Evolutionary conservation across 2,113 vertebrate species (phyloP).

Genomic region (Ibidorhyncha struthersii): DNA sequence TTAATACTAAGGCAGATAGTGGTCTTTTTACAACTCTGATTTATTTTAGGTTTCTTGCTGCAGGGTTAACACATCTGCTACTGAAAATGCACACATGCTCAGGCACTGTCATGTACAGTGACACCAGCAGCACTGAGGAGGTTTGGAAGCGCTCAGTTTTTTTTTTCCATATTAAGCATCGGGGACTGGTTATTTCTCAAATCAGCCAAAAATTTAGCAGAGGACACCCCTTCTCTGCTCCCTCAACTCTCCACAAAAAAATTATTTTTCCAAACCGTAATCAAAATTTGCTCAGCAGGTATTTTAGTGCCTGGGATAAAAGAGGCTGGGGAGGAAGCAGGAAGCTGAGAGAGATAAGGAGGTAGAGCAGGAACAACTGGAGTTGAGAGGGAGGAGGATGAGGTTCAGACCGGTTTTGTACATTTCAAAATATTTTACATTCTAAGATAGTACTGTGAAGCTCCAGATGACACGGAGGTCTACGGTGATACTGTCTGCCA

Average conservation of each 20-base stretch:
- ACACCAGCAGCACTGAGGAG: background rate
- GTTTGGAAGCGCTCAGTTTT: background rate
- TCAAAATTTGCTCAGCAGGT: background rate
- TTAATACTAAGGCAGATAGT: background rate
- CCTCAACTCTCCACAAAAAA: background rate
- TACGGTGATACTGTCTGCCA: background rate
- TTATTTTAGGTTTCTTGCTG: constrained; percentile 9
- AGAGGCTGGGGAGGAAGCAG: background rate
- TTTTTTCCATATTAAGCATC: background rate
- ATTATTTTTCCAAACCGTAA: background rate
- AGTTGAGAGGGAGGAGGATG: background rate
- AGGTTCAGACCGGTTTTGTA: background rate
- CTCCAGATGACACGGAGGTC: background rate
- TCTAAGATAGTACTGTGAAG: constrained; percentile 5
- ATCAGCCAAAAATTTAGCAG: background rate
- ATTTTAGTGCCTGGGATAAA: background rate
- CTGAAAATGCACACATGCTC: background rate
- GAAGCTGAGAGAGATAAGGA: constrained; percentile 11
- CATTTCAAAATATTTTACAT: constrained; percentile 43
- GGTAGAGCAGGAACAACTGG: background rate
- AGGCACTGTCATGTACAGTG: background rate
- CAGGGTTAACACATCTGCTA: background rate
- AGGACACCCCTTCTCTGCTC: background rate
- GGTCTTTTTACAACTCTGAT: background rate
- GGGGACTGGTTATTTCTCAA: background rate